These are phyloP conservation scores for Trachemys scripta DNA, from an alignment of 2,113 vertebrate species.

Conservation along the genomic window DNA sequence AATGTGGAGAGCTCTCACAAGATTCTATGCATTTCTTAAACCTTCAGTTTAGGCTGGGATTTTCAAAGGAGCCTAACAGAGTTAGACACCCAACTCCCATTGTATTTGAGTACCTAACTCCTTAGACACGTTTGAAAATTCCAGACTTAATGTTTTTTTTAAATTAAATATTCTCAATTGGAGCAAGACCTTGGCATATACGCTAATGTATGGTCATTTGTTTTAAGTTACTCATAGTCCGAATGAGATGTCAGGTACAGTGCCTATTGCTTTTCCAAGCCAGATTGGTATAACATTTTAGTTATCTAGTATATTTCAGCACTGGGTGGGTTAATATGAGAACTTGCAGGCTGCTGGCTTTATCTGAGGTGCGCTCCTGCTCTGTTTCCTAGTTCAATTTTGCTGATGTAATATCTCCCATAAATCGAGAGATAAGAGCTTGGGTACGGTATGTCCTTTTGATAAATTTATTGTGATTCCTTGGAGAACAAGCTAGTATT, in stretches of 20 bases:
- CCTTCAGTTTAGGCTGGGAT: background rate
- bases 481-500: background rate
- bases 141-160: background rate
- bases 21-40: background rate
- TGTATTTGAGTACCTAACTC: background rate
- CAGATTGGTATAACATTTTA: background rate
- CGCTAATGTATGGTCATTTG: background rate
- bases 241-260: background rate
- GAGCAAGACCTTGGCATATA: background rate
- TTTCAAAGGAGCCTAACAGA: background rate
- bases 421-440: slow-evolving; percentile 29
- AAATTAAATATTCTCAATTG: background rate
- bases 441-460: slow-evolving; percentile 8
- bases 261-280: background rate
- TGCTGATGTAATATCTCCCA: slow-evolving; percentile 26
- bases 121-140: background rate
- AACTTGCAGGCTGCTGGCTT: background rate
- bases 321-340: background rate
- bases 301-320: background rate
- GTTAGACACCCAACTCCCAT: background rate
- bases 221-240: background rate
- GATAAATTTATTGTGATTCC: slow-evolving; percentile 26
- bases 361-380: background rate
- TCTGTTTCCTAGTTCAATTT: slow-evolving; percentile 18
- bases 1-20: background rate